Evolutionary conservation across 2,888 invertebrate species (phyloP).

Genomic region (Acronicta aceris): DNA sequence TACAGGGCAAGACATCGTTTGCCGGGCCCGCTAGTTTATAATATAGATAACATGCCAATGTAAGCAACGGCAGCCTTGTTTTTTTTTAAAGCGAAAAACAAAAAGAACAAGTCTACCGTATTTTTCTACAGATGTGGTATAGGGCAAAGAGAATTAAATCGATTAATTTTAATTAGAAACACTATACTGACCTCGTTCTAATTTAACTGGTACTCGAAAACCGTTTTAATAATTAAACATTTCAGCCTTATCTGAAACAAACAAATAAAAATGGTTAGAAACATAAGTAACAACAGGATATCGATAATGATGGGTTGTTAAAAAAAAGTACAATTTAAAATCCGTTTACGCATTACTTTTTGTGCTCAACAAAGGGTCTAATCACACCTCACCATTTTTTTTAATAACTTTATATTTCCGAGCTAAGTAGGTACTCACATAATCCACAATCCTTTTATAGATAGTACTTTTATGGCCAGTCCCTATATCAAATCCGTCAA

Average conservation of each 20-base stretch:
- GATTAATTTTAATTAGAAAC: constrained; percentile 45
- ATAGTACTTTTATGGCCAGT: too few species aligned
- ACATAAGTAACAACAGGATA: constrained; percentile 25
- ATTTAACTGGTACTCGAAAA: constrained; percentile 44
- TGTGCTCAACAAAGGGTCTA: background rate
- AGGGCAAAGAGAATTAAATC: constrained; percentile 15
- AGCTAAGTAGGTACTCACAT: too few species aligned
- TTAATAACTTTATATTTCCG: too few species aligned
- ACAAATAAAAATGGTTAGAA: constrained; percentile 43
- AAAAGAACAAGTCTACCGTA: constrained; percentile 14
- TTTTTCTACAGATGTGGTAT: constrained; percentile 31
- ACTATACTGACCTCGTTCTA: constrained; percentile 50
- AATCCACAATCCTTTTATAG: too few species aligned
- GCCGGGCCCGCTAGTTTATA: too few species aligned
- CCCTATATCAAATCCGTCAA: too few species aligned
- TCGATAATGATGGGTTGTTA: constrained; percentile 23
- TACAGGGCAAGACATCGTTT: too few species aligned
- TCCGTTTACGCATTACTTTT: constrained; percentile 15
- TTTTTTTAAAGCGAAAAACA: constrained; percentile 36
- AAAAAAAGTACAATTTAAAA: constrained; percentile 13
- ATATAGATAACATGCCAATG: too few species aligned
- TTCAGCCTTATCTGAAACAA: constrained; percentile 69
- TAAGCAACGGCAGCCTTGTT: constrained; percentile 25
- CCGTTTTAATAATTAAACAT: constrained; percentile 60
- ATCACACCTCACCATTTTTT: background rate